Conservation (phyloP, 2,888 invertebrate species). For the Chrysomela aeneicollis region DNA sequence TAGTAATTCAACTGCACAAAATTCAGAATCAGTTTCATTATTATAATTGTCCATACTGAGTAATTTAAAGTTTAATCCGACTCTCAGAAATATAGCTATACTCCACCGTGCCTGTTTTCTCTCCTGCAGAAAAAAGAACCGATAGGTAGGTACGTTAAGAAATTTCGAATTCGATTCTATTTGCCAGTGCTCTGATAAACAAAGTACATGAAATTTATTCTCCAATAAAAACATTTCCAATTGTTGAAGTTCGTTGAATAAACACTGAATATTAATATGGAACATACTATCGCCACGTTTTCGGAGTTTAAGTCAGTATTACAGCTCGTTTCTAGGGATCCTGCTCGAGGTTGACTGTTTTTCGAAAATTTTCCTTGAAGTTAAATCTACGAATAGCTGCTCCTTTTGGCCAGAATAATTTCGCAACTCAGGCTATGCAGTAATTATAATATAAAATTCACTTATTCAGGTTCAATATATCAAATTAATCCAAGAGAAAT, state of each 20-base stretch:
- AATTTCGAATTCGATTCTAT: constrained; percentile 12
- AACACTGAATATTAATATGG: constrained; percentile 11
- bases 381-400: neutral
- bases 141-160: constrained; percentile 1
- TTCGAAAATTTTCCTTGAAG: neutral
- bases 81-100: constrained; percentile 11
- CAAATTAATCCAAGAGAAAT: too few relatives aligned
- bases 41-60: constrained; percentile 8
- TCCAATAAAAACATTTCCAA: constrained; percentile 16
- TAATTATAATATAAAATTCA: too few relatives aligned
- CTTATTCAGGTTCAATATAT: too few relatives aligned
- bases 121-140: constrained; percentile 9
- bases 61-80: neutral
- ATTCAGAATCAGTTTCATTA: constrained; percentile 7
- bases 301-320: neutral
- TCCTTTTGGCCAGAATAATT: too few relatives aligned
- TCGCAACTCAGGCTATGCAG: too few relatives aligned
- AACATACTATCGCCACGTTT: constrained; percentile 14
- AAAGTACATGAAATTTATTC: constrained; percentile 9
- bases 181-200: constrained; percentile 4
- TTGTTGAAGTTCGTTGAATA: constrained; percentile 9
- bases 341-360: constrained; percentile 11
- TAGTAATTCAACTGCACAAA: constrained; percentile 6
- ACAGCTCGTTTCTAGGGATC: constrained; percentile 7
- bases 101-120: constrained; percentile 7